Evolutionary conservation across 2,888 invertebrate species (phyloP).

Genomic region (Matsumyia berberina): DNA sequence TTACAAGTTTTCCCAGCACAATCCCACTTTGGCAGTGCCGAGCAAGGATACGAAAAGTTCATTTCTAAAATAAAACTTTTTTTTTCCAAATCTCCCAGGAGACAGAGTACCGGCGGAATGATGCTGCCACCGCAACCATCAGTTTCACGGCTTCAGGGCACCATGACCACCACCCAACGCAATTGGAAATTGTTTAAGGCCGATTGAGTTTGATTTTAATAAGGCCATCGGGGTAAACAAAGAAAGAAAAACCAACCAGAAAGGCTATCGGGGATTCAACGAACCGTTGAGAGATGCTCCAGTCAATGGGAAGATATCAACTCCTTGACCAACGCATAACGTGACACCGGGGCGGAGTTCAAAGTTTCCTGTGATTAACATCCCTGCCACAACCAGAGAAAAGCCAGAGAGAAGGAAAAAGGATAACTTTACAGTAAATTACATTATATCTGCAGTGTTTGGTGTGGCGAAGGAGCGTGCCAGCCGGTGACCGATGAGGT

Average conservation of each 20-base stretch:
- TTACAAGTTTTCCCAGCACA: not conserved
- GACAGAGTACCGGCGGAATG: not conserved
- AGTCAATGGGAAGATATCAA: not conserved
- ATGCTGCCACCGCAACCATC: not conserved
- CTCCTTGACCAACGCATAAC: slow-evolving; percentile 14
- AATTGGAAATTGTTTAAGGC: slow-evolving; percentile 4
- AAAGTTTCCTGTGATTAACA: slow-evolving; percentile 30
- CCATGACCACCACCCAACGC: not conserved
- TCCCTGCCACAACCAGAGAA: not conserved
- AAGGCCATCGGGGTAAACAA: slow-evolving; percentile 6
- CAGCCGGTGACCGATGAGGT: not conserved
- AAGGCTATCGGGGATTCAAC: not conserved
- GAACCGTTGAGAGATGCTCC: not conserved
- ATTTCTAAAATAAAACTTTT: not conserved
- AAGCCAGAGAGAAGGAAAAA: too few relatives aligned
- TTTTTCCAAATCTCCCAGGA: not conserved
- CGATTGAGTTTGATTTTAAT: slow-evolving; percentile 21
- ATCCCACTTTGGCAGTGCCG: not conserved
- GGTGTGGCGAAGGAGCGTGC: not conserved
- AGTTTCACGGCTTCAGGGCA: not conserved
- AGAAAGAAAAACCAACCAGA: not conserved
- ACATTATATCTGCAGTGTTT: not conserved
- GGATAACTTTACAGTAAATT: slow-evolving; percentile 20
- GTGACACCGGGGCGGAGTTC: slow-evolving; percentile 5
- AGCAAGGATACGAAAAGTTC: slow-evolving; percentile 4